Conservation (phyloP, 2,797 vertebrate species). For the Sebastes vulpes region DNA sequence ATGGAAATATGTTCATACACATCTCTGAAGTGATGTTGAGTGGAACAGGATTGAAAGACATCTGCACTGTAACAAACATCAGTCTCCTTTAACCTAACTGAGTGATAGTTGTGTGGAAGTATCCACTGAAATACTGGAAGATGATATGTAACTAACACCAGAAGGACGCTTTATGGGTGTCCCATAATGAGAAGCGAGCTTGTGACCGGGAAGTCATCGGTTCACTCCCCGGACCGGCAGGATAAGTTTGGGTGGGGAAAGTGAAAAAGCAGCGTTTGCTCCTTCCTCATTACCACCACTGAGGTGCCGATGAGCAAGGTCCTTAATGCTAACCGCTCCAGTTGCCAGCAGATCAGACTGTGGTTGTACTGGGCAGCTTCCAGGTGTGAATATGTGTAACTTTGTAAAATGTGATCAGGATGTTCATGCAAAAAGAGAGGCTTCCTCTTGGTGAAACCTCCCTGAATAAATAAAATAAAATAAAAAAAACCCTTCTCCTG, state of each 20-base stretch:
- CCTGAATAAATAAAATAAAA: neutral
- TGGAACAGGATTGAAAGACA: neutral
- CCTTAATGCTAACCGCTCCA: rapidly evolving
- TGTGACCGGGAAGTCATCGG: too few species aligned
- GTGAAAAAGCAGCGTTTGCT: too few species aligned
- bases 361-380: too few species aligned
- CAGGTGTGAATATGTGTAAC: too few species aligned
- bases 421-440: neutral
- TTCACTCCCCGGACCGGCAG: too few species aligned
- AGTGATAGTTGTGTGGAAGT: neutral
- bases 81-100: neutral
- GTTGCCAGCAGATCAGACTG: too few species aligned
- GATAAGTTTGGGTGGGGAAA: too few species aligned
- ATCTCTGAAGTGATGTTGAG: neutral
- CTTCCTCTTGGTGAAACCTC: neutral
- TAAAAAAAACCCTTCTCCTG: neutral
- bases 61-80: neutral
- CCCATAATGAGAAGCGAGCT: too few species aligned
- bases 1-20: neutral
- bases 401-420: too few species aligned
- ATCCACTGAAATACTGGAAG: neutral
- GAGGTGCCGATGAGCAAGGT: too few species aligned
- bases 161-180: neutral
- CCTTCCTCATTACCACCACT: too few species aligned
- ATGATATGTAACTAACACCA: neutral